phyloP scores from a whole-genome alignment of 30 jellyfish, hydroid and myxozoan genomes.

The Pseudorhiza aurosa region DNA sequence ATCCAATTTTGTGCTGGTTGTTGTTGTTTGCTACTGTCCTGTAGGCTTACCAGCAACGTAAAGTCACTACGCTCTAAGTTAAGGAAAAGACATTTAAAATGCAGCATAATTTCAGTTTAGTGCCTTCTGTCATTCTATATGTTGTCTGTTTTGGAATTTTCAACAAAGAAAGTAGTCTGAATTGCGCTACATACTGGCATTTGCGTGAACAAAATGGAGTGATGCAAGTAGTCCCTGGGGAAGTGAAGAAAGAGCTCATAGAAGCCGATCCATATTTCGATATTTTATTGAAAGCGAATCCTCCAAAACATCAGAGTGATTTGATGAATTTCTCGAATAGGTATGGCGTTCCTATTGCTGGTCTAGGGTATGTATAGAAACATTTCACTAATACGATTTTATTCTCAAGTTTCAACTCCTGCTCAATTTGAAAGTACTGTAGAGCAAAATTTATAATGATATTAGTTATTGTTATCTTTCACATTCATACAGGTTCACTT shows the following conservation, averaged over 20 bases:
- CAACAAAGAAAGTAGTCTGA: conserved; percentile 15
- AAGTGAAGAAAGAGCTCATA: conserved; percentile 42
- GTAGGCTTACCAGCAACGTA: background rate
- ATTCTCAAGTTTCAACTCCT: background rate
- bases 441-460: background rate
- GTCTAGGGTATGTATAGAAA: conserved; percentile 62
- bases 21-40: conserved; percentile 8
- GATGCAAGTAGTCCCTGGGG: conserved; percentile 62
- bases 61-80: background rate
- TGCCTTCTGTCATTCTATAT: conserved; percentile 51
- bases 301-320: conserved; percentile 37
- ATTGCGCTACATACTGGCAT: conserved; percentile 87
- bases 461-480: background rate
- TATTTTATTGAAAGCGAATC: conserved; percentile 66
- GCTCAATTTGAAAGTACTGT: background rate
- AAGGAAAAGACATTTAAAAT: background rate
- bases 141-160: conserved; percentile 55
- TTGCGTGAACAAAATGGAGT: conserved; percentile 73
- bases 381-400: background rate
- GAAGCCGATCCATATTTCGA: conserved; percentile 73
- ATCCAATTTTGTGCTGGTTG: no score
- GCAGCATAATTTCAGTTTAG: conserved; percentile 5
- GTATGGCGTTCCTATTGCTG: conserved; percentile 48
- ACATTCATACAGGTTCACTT: background rate
- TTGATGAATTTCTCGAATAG: conserved; percentile 48